Base-by-base conservation (phyloP, 2,888 invertebrate species). In the Polylopha cassiicola region DNA sequence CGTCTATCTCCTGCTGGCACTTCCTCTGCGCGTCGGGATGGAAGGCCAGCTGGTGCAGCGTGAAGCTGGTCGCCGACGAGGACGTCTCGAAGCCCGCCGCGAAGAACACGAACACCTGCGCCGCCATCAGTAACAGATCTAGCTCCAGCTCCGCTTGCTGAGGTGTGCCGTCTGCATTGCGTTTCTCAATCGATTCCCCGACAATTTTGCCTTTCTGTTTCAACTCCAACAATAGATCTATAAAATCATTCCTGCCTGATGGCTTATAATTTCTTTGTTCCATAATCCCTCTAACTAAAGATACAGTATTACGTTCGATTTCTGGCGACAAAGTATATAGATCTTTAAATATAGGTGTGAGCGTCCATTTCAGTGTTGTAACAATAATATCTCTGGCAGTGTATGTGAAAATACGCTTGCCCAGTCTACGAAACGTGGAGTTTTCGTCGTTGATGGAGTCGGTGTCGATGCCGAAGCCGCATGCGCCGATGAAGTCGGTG, bases 61-160 rank as follows among this genome's bases (percentile, higher is more conserved):
- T 41, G 43, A 58, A 61, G 42, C 55, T 55, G 16, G 65, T 46
- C 5, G 58, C 50, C 3, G 58, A 55, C 4, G 63, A 58, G 1
- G 76, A 73, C 0, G 77, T 74, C 44, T 76, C 77, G 36, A 72
- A 74, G 1, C 78, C 77, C 6, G 75, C 78, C 1, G 58, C 58
- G 39, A 65, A 69, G 42, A 70, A 68, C 3, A 61, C 46, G 16
- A 67, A 55, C 1, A 61, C 61, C 37, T 69, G 66, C 1, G 65
- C 66, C 2, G 63, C 56, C 24, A 72, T 54, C 6, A 65, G 10
- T 3, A 51, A 45, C 15, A 65, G 61, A 10, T 65, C 59, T 2
- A 69, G 15, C 14, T 55, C 55, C 6, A 69, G 31, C 45, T 69
- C 65, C 0, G 53, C 58, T 3, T 31, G 45, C 4, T 47, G 20